Base-by-base conservation (phyloP, 2,113 vertebrate genomes). In the Trogon melanurus region DNA sequence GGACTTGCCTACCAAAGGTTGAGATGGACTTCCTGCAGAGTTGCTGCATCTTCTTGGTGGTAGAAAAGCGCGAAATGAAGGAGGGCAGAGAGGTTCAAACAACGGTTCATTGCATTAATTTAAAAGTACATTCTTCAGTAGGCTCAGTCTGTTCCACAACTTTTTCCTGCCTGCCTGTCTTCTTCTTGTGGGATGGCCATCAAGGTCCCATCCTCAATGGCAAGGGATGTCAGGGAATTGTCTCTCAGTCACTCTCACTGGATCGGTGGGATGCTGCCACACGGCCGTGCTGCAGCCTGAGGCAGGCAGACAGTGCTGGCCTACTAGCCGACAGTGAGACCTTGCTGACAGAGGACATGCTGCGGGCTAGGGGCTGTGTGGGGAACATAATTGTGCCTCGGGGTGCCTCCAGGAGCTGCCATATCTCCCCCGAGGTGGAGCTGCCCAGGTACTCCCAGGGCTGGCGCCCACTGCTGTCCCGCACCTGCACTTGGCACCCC, bases 391-490 rank as follows among this genome's bases (percentile, higher is more conserved):
- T 95, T 0, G 97, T 98, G 81, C 97, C 97, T 1, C 72, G 95
- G 6, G 99, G 99, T 0, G 98, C 99, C 21, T 98, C 98, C 54
- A 99, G 97, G 25, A 99, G 95, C 93, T 98, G 97, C 89, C 99
- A 98, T 65, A 99, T 88, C 13, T 99, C 98, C 34, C 97, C 98
- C 0, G 96, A 91, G 19, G 98, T 96, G 3, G 66, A 79, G 26
- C 93, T 75, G 44, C 93, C 95, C 92, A 99, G 97, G 95, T 99
- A 99, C 85, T 99, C 98, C 99, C 99, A 99, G 0, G 99, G 97
- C 91, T 62, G 98, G 96, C 98, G 99, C 3, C 99, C 99, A 2
- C 98, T 98, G 86, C 95, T 90, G 79, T 99, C 99, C 74, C 99
- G 91, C 47, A 99, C 30, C 30, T 89, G 96, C 44, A 99, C 97